phyloP scores from a whole-genome alignment of 1,140 invertebrate species.

The Venustaconcha ellipsiformis region DNA sequence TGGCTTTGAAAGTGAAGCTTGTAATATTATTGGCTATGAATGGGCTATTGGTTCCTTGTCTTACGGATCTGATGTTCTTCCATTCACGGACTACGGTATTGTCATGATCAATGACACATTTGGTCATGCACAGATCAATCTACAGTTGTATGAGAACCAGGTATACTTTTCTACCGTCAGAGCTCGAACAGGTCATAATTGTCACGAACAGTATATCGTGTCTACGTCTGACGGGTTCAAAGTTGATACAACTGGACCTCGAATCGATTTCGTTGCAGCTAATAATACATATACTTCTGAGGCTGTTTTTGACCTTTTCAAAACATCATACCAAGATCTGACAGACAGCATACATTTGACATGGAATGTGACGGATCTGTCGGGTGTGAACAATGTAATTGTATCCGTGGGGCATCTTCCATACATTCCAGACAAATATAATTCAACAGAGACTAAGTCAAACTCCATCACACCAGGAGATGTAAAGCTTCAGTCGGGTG shows the following conservation, averaged over 20 bases:
- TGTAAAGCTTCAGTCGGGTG: constrained; percentile 2
- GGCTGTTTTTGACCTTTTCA: neutral
- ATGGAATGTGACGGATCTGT: neutral
- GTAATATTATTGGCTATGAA: constrained; percentile 41
- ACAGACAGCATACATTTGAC: neutral
- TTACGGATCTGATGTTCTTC: constrained; percentile 15
- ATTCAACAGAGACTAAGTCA: neutral
- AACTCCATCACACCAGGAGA: neutral
- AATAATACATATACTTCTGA: too few relatives aligned
- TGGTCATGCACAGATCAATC: constrained; percentile 25
- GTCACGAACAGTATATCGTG: constrained; percentile 38
- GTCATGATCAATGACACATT: constrained; percentile 21
- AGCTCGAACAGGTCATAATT: constrained; percentile 36
- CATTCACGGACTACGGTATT: constrained; percentile 33
- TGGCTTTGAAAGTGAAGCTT: constrained; percentile 41
- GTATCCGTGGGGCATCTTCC: constrained; percentile 4
- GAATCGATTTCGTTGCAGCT: too few relatives aligned
- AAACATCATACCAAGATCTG: neutral
- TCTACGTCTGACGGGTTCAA: constrained; percentile 40
- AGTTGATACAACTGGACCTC: constrained; percentile 20
- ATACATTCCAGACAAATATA: neutral
- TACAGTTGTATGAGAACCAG: constrained; percentile 24
- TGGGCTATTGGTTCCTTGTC: constrained; percentile 33
- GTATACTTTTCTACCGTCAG: constrained; percentile 30
- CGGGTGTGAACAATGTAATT: neutral